phyloP scores from a whole-genome alignment of 2,888 invertebrate genomes.

The Pyrocoelia pectoralis region DNA sequence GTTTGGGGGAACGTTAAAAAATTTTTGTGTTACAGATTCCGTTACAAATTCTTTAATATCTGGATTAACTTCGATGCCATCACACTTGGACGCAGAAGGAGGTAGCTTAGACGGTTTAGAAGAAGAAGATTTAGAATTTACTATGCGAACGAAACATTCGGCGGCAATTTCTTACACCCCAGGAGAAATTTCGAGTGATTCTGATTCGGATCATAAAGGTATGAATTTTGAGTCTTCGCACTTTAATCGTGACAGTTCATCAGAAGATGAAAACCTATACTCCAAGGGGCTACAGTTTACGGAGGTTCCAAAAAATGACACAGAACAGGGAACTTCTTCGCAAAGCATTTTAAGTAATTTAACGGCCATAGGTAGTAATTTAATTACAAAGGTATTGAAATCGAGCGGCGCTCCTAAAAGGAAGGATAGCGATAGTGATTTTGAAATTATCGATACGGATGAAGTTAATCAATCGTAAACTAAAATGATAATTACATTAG shows the following conservation, averaged over 20 bases:
- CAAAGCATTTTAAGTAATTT: conserved; percentile 42
- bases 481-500: conserved; percentile 23
- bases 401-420: conserved; percentile 41
- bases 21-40: conserved; percentile 48
- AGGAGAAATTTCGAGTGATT: conserved; percentile 53
- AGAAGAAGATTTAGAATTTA: conserved; percentile 54
- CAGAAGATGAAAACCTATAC: conserved; percentile 54
- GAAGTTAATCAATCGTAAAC: conserved; percentile 43
- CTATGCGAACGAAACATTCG: conserved; percentile 29
- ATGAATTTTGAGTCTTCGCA: conserved; percentile 58
- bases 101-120: conserved; percentile 50
- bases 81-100: conserved; percentile 54
- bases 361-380: conserved; percentile 37
- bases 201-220: conserved; percentile 52
- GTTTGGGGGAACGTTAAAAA: conserved; percentile 2
- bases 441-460: conserved; percentile 54
- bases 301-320: conserved; percentile 38
- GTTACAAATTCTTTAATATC: conserved; percentile 53
- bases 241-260: conserved; percentile 57
- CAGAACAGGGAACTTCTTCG: conserved; percentile 13
- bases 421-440: conserved; percentile 54
- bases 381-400: conserved; percentile 40
- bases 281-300: conserved; percentile 52
- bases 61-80: conserved; percentile 56
- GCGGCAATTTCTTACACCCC: conserved; percentile 36